A percentile compares a stretch with the other conserved stretches of the same genome.
These are phyloP conservation scores for Staurois parvus DNA, from an alignment of 2,797 vertebrate genomes.

Conservation along the genomic window DNA sequence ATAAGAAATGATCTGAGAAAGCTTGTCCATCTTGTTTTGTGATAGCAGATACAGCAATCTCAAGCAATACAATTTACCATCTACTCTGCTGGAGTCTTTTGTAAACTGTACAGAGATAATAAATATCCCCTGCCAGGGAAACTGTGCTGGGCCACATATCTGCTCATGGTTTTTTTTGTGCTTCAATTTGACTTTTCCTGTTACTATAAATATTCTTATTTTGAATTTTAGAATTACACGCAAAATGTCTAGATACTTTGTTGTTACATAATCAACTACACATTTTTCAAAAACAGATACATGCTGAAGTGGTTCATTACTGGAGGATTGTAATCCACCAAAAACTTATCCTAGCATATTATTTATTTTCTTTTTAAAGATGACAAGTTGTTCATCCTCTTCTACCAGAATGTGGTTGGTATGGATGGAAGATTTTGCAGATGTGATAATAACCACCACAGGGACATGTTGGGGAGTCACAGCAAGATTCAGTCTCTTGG, in stretches of 20 bases:
- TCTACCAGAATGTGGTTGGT: no score
- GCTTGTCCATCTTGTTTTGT: conserved; percentile 55
- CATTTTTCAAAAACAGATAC: no score
- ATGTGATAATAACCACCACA: no score
- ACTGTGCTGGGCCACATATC: neutral
- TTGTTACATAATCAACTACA: neutral
- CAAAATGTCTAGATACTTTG: neutral
- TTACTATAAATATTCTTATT: no score
- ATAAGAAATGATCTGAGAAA: conserved; percentile 53
- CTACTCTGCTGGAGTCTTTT: conserved; percentile 26
- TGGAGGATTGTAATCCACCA: neutral
- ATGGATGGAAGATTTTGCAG: no score
- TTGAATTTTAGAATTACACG: neutral
- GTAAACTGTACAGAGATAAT: conserved; percentile 25
- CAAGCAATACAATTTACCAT: conserved; percentile 46
- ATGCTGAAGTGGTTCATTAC: no score
- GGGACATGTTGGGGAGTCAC: no score
- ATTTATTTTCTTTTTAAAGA: no score
- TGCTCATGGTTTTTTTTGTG: neutral
- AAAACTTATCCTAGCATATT: neutral
- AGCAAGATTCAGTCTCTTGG: no score
- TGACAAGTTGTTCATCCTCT: no score
- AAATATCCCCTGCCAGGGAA: neutral
- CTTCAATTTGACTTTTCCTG: neutral
- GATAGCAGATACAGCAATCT: conserved; percentile 43